Evolutionary conservation across 2,888 invertebrate genomes (phyloP), one percentile per base, ranked within the genome.

Genomic region (Tenthredo notha): DNA sequence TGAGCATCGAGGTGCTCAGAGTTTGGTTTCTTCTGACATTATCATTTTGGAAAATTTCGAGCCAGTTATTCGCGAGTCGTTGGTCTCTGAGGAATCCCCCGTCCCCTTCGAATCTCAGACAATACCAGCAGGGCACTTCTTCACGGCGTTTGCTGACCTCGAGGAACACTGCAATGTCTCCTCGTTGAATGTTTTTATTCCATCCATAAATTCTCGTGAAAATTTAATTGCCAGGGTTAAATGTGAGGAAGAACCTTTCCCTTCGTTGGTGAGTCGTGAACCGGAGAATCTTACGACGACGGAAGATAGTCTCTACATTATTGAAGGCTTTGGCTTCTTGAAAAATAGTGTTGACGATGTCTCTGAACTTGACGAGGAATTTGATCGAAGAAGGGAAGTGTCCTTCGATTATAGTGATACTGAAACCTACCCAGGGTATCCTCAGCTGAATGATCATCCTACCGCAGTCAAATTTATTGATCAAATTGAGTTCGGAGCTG

Each of bases 281-380:
- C 7, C 40, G 10, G 70, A 67, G 54, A 82, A 85, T n/a, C 61
- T 47, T n/a, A 82, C 70, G 1, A 85, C 84, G 6, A 75, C 67
- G 12, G 80, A 80, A 47, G 85, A 85, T 18, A 85, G 54, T 82
- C 54, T 85, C n/a, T 85, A 85, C 82, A 85, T 85, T 25, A 85
- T 85, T 9, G 82, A 82, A 70, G 82, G 85, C 33, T 67, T 85
- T 18, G 85, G 82, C 9, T 85, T 80, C 21, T 85, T 85, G 43
- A 67, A 85, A 70, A 67, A 70, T 21, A 80, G 18, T 50, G 7
- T 21, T 40, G 85, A 85, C 12, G 85, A 85, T 50, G 25, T 83
- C 25, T 54, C 70, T n/a, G 85, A 85, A 37, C 40, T 85, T 37
- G 85, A 85, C 18, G 82, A 82, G 2, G 82, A 83, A 7, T 47